Conservation (phyloP, 23 tunicate genomes). For the Styela plicata region DNA sequence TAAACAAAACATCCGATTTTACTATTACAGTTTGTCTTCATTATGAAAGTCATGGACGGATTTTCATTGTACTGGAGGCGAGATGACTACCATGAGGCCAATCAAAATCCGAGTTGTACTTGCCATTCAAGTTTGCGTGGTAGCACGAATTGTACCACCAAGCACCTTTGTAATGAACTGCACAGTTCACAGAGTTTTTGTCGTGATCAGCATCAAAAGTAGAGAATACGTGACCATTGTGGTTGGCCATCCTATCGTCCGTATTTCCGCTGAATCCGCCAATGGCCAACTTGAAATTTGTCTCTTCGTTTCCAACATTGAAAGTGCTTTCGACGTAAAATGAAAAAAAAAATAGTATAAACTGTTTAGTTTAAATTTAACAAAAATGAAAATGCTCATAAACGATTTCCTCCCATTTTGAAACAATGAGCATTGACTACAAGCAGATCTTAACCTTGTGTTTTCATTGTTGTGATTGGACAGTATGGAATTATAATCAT, state of each 20-base stretch:
- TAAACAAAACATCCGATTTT: no score
- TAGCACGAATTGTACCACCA: constrained; percentile 10
- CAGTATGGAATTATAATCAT: no score
- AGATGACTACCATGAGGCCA: background rate
- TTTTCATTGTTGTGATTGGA: no score
- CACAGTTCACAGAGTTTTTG: background rate
- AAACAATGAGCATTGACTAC: no score
- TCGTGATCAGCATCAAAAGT: constrained; percentile 9
- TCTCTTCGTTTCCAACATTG: background rate
- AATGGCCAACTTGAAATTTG: background rate
- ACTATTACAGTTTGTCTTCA: no score
- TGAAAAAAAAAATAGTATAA: no score
- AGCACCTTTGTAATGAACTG: background rate
- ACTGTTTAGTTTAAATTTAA: no score
- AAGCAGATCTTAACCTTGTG: no score
- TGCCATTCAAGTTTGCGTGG: background rate
- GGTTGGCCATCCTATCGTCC: background rate
- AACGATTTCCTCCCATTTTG: no score
- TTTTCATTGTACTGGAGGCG: background rate
- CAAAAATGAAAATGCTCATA: no score
- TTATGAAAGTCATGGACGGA: no score
- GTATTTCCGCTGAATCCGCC: background rate
- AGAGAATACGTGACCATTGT: background rate
- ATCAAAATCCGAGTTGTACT: background rate
- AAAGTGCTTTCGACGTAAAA: background rate